These are phyloP conservation scores for Benthosema pterotum DNA, from an alignment of 2,797 vertebrate genomes.

Conservation along the genomic window DNA sequence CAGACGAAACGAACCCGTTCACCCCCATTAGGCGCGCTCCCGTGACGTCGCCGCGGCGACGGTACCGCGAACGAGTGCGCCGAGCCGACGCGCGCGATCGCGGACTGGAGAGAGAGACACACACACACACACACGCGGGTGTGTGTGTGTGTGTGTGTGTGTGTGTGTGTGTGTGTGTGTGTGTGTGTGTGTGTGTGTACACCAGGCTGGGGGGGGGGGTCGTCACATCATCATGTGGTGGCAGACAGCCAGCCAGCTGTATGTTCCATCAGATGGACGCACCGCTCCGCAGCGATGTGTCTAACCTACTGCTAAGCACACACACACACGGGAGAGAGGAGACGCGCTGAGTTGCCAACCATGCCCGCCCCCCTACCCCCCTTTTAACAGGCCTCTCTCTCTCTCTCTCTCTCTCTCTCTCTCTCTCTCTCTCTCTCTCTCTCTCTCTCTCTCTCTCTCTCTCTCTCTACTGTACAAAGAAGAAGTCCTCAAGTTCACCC, in stretches of 20 bases:
- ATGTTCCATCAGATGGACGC: conserved; percentile 20
- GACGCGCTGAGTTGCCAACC: neutral
- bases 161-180: conserved; percentile 60
- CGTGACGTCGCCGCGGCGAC: conserved; percentile 41
- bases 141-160: conserved; percentile 69
- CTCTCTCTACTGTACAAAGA: conserved; percentile 36
- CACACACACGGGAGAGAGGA: conserved; percentile 2
- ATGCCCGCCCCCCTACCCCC: conserved; percentile 13
- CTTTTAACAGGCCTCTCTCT: neutral
- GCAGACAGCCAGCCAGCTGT: neutral
- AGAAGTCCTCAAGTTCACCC: conserved; percentile 68
- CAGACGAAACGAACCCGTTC: conserved; percentile 74
- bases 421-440: too few species aligned
- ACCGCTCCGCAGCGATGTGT: conserved; percentile 4
- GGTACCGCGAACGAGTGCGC: too few species aligned
- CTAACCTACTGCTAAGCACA: neutral
- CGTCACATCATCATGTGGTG: neutral
- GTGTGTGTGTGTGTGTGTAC: conserved; percentile 37
- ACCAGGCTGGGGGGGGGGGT: conserved; percentile 19
- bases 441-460: too few species aligned
- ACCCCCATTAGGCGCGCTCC: conserved; percentile 65
- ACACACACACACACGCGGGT: too few species aligned
- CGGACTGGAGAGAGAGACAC: too few species aligned
- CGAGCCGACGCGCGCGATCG: too few species aligned
- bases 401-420: too few species aligned